Percentiles rank a stretch among this genome's conserved stretches.
Conservation (phyloP, 2,797 vertebrate species). For the Cetoscarus ocellatus region DNA sequence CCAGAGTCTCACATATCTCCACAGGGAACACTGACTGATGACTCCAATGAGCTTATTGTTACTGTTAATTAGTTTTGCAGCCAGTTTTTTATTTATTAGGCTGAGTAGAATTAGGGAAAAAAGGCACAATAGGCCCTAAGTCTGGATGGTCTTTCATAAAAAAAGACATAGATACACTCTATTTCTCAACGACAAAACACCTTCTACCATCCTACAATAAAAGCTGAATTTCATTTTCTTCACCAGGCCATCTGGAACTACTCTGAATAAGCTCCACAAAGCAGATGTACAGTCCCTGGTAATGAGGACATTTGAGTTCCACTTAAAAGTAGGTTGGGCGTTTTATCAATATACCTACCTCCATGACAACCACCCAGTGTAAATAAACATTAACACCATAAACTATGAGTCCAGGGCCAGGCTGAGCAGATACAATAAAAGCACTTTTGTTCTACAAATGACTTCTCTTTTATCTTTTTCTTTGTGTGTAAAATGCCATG, state of each 20-base stretch:
- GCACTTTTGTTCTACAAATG: slow-evolving; percentile 41
- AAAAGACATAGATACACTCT: slow-evolving; percentile 23
- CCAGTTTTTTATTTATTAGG: slow-evolving; percentile 25
- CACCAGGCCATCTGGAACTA: slow-evolving; percentile 9
- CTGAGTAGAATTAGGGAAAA: slow-evolving; percentile 5
- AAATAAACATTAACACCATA: slow-evolving; percentile 49
- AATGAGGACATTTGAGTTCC: slow-evolving; percentile 22
- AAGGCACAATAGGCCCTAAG: slow-evolving; percentile 4
- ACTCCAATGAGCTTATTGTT: slow-evolving; percentile 52
- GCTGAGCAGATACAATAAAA: slow-evolving; percentile 49
- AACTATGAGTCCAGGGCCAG: slow-evolving; percentile 26
- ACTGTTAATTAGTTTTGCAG: slow-evolving; percentile 49
- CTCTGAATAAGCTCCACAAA: slow-evolving; percentile 20
- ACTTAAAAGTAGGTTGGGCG: slow-evolving; percentile 55
- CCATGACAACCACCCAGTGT: slow-evolving; percentile 56
- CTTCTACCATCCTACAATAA: slow-evolving; percentile 5
- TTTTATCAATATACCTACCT: slow-evolving; percentile 61
- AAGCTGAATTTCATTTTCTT: slow-evolving; percentile 15
- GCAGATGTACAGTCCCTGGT: background rate
- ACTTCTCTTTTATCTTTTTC: slow-evolving; percentile 58
- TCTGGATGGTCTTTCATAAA: slow-evolving; percentile 2
- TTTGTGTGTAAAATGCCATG: slow-evolving; percentile 41
- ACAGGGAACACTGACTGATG: slow-evolving; percentile 26
- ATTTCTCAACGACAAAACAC: slow-evolving; percentile 26
- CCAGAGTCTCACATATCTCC: slow-evolving; percentile 23